Conservation (phyloP, 2,888 invertebrate species). For the Gonocerus acuteangulatus region DNA sequence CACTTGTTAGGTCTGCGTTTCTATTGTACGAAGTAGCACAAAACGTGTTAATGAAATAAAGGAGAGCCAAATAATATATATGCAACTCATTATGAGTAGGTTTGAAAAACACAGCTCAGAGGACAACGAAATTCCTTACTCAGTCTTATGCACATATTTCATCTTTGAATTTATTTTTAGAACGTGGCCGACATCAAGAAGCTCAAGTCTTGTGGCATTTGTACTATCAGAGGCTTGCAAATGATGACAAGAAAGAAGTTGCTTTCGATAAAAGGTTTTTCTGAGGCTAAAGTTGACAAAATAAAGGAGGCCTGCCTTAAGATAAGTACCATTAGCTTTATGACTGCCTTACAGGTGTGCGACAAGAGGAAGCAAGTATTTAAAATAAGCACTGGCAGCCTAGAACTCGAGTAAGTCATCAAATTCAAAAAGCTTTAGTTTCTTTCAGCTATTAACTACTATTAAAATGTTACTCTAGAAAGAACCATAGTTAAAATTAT, state of each 20-base stretch:
- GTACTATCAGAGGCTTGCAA: slow-evolving; percentile 71
- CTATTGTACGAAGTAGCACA: too few relatives aligned
- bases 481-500: too few relatives aligned
- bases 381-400: slow-evolving; percentile 58
- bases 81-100: too few relatives aligned
- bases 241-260: slow-evolving; percentile 70
- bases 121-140: too few relatives aligned
- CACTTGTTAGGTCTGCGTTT: too few relatives aligned
- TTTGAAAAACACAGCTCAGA: too few relatives aligned
- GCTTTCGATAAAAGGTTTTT: slow-evolving; percentile 65
- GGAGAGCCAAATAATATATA: too few relatives aligned
- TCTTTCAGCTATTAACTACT: background rate
- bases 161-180: too few relatives aligned
- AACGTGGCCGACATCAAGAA: slow-evolving; percentile 70
- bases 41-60: too few relatives aligned
- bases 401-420: slow-evolving; percentile 59
- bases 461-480: too few relatives aligned
- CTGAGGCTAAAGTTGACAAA: slow-evolving; percentile 68
- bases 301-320: slow-evolving; percentile 70
- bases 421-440: background rate
- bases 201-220: slow-evolving; percentile 66
- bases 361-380: slow-evolving; percentile 65
- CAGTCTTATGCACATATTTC: too few relatives aligned
- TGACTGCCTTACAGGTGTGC: slow-evolving; percentile 66
- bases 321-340: slow-evolving; percentile 55